These are phyloP conservation scores for Varanus komodoensis DNA, from an alignment of 2,113 vertebrate genomes.

Conservation along the genomic window DNA sequence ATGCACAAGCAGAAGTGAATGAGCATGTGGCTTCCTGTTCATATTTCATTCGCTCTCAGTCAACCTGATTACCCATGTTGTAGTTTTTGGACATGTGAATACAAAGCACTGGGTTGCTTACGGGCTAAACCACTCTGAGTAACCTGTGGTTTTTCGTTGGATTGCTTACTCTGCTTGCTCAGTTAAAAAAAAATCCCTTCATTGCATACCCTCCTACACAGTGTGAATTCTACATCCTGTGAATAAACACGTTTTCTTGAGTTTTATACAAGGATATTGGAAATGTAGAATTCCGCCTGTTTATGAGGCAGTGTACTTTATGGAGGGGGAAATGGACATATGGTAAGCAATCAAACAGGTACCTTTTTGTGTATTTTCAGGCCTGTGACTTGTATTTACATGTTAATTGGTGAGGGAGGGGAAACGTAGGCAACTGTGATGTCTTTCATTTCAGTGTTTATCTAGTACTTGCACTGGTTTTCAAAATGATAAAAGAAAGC, in stretches of 20 bases:
- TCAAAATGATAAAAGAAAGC: neutral
- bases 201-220: neutral
- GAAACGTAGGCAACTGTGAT: neutral
- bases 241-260: neutral
- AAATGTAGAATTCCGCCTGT: neutral
- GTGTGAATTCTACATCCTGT: neutral
- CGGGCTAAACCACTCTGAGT: too few relatives aligned
- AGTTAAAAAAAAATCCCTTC: neutral
- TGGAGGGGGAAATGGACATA: neutral
- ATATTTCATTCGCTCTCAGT: too few relatives aligned
- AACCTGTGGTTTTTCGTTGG: too few relatives aligned
- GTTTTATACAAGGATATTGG: neutral
- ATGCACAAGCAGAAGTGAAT: too few relatives aligned
- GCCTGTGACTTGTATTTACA: neutral
- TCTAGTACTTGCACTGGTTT: neutral
- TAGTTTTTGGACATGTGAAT: too few relatives aligned
- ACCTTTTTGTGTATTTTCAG: neutral
- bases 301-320: neutral
- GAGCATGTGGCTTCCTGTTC: too few relatives aligned
- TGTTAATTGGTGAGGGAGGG: too few relatives aligned
- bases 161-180: neutral
- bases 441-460: neutral
- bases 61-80: too few relatives aligned
- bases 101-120: too few relatives aligned
- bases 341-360: neutral